A percentile compares a stretch with the other conserved stretches of the same genome.
phyloP scores from a whole-genome alignment of 2,113 vertebrate genomes.

The Himantopus leucocephalus region DNA sequence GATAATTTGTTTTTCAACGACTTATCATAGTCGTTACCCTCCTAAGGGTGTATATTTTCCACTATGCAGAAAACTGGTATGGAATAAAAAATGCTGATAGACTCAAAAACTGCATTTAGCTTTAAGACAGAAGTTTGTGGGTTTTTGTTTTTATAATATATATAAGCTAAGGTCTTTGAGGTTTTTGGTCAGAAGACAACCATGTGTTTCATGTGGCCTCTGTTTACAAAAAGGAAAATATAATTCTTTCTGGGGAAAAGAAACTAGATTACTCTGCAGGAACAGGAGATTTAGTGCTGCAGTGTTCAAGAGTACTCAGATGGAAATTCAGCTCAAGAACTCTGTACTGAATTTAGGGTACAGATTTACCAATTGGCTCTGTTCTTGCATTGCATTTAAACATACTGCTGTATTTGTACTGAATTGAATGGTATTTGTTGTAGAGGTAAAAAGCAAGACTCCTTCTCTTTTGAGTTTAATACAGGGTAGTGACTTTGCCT shows the following conservation, averaged over 20 bases:
- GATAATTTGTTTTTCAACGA: neutral
- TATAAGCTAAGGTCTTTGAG: neutral
- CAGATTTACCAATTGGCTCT: neutral
- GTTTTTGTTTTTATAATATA: neutral
- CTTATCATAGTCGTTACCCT: neutral
- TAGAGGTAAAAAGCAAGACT: neutral
- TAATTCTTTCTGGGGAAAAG: neutral
- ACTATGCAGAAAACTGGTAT: neutral
- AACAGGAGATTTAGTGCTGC: neutral
- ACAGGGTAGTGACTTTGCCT: neutral
- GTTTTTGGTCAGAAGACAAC: neutral
- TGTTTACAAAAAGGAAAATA: constrained; percentile 11
- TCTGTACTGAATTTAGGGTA: neutral
- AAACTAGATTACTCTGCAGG: neutral
- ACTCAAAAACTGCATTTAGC: neutral
- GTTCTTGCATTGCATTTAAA: neutral
- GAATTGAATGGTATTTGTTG: neutral
- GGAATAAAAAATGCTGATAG: neutral
- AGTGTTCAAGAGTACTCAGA: neutral
- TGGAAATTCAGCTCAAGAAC: neutral
- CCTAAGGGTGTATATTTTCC: neutral
- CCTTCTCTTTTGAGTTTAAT: neutral
- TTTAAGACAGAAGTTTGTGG: constrained; percentile 16
- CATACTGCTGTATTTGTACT: neutral
- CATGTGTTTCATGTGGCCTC: neutral